Conservation (phyloP, 2,888 invertebrate genomes). For the Drosophila neutralis region DNA sequence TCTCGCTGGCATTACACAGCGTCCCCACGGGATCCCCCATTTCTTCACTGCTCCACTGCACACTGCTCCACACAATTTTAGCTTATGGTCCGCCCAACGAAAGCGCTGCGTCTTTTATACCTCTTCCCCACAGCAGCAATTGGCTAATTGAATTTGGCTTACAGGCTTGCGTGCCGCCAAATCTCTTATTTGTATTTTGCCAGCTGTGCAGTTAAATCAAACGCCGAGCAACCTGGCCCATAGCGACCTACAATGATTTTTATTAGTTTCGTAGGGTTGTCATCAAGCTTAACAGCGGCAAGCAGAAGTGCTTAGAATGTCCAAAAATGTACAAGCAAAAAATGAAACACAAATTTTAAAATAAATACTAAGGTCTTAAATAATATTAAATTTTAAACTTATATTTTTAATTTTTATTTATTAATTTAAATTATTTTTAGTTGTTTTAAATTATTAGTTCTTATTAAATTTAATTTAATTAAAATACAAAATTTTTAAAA, state of each 20-base stretch:
- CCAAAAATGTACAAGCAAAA: neutral
- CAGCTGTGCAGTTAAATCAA: slow-evolving; percentile 50
- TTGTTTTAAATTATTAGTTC: neutral
- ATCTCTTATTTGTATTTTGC: slow-evolving; percentile 68
- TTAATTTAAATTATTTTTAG: too few relatives aligned
- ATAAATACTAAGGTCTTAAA: too few relatives aligned
- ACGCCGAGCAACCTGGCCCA: slow-evolving; percentile 15
- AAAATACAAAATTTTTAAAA: neutral
- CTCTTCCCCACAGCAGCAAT: neutral
- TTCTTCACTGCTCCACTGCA: slow-evolving; percentile 1
- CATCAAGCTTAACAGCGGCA: slow-evolving; percentile 19
- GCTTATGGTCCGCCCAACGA: slow-evolving; percentile 1
- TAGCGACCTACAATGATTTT: slow-evolving; percentile 10
- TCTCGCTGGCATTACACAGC: slow-evolving; percentile 73
- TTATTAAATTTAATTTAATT: too few relatives aligned
- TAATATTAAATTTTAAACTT: too few relatives aligned
- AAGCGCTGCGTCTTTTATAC: slow-evolving; percentile 50
- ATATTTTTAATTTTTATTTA: too few relatives aligned
- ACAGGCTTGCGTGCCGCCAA: slow-evolving; percentile 65
- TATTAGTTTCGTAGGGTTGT: neutral
- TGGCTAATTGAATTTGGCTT: slow-evolving; percentile 68
- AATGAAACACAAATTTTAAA: neutral
- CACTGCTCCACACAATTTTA: slow-evolving; percentile 20
- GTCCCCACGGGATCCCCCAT: slow-evolving; percentile 44
- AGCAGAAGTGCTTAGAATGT: neutral